Base-by-base conservation (phyloP, 2,888 invertebrate genomes). In the Blastobasis lacticolella region DNA sequence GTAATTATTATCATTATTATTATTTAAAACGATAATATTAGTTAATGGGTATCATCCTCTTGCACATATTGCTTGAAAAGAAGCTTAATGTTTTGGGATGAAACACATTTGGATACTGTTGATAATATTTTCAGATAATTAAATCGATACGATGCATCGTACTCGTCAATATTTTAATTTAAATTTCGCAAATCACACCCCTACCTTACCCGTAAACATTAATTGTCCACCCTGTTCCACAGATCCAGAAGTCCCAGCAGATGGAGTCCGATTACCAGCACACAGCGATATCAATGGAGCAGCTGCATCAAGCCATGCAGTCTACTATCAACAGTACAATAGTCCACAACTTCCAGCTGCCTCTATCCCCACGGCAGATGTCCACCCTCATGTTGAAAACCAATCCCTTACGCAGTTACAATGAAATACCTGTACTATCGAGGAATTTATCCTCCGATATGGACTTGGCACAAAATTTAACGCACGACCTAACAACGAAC, bases 251-350 rank as follows among this genome's bases (percentile, higher is more conserved):
- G 60, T 69, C 82, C 0, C 83, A 83, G 45, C 80, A 77, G 57
- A 69, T 82, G 5, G 86, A 86, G 6, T 54, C 63, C 0, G 86
- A 86, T 0, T 81, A 83, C 58, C 83, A 85, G 44, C 83, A 85
- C 56, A 69, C 81, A 0, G 64, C 75, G 0, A 71, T 87, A 60
- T 82, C 86, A 0, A 83, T 87, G 81, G 87, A 87, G 55, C 87
- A 87, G 52, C 68, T 87, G 0, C 87, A 87, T 49, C 84, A 87
- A 64, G 84, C 78, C 0, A 81, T 87, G 78, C 87, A 87, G 49
- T 69, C 81, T 0, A 73, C 85, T 0, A 63, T 86, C 0, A 78
- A 69, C 56, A 0, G 69, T 66, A 38, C 42, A 64, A 63, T 85
- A 0, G 74, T 75, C 0, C 87, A 87, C 58, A 86, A 83, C 60